These are phyloP conservation scores for Sinopyrophorus schimmeli DNA, from an alignment of 2,888 invertebrate genomes.

Conservation along the genomic window DNA sequence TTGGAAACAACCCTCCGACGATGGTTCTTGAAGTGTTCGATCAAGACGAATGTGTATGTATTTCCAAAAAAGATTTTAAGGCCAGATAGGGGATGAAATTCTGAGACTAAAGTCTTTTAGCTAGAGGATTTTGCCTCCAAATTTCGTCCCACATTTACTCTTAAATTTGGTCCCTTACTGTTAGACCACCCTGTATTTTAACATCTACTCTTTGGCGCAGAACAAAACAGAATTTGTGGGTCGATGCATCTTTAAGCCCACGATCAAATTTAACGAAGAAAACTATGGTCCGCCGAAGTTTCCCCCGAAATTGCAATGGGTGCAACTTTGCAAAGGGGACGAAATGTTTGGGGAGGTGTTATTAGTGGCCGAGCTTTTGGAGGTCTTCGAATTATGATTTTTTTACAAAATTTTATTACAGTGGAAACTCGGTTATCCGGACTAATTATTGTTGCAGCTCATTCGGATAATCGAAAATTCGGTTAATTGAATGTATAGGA, in stretches of 20 bases:
- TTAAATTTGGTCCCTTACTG: too few species aligned
- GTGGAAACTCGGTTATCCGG: too few species aligned
- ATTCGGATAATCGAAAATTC: too few species aligned
- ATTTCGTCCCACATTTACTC: too few species aligned
- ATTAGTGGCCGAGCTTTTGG: constrained; percentile 57
- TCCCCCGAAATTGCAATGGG: constrained; percentile 55
- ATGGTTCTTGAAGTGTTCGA: constrained; percentile 57
- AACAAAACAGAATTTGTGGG: constrained; percentile 54
- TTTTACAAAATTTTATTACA: too few species aligned
- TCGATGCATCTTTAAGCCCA: constrained; percentile 51
- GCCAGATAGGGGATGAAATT: too few species aligned
- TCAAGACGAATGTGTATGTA: constrained; percentile 54
- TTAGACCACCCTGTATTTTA: not conserved
- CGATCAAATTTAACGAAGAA: constrained; percentile 52
- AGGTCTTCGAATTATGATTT: too few species aligned
- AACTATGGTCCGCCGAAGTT: constrained; percentile 40
- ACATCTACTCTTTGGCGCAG: constrained; percentile 30
- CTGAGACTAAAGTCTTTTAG: too few species aligned
- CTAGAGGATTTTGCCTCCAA: too few species aligned
- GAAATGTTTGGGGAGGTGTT: constrained; percentile 54
- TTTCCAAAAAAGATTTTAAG: not conserved
- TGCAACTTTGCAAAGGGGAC: constrained; percentile 49
- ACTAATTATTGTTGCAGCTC: too few species aligned
- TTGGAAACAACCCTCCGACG: constrained; percentile 53
- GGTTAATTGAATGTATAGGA: too few species aligned